A percentile compares a stretch with the other conserved stretches of the same genome.
These are phyloP conservation scores for Tenthredo notha DNA, from an alignment of 2,888 invertebrate genomes.

Conservation along the genomic window DNA sequence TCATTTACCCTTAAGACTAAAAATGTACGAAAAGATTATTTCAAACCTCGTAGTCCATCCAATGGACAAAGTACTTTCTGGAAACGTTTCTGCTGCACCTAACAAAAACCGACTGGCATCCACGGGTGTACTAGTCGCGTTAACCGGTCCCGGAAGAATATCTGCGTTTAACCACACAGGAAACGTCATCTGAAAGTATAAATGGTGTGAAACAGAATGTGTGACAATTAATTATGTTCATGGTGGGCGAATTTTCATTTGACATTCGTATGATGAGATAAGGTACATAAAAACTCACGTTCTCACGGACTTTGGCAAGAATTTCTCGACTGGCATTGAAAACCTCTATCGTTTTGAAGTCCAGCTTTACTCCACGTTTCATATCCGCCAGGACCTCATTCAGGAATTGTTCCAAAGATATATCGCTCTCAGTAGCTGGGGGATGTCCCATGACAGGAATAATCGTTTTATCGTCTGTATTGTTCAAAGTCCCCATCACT, in stretches of 20 bases:
- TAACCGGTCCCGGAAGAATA: slow-evolving; percentile 88
- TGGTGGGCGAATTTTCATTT: neutral
- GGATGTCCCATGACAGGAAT: slow-evolving; percentile 94
- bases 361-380: slow-evolving; percentile 91
- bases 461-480: slow-evolving; percentile 78
- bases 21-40: slow-evolving; percentile 23
- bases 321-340: slow-evolving; percentile 82
- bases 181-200: slow-evolving; percentile 81
- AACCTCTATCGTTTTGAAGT: slow-evolving; percentile 91
- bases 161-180: slow-evolving; percentile 95
- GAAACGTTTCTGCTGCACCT: slow-evolving; percentile 81
- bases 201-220: neutral
- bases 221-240: neutral
- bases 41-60: slow-evolving; percentile 90
- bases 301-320: slow-evolving; percentile 74
- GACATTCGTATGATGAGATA: neutral
- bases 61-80: slow-evolving; percentile 86
- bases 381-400: slow-evolving; percentile 80
- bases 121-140: slow-evolving; percentile 82
- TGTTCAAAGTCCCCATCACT: slow-evolving; percentile 82
- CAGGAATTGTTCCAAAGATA: slow-evolving; percentile 88
- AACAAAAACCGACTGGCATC: slow-evolving; percentile 84
- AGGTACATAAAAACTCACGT: slow-evolving; percentile 71
- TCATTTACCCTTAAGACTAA: neutral
- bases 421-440: slow-evolving; percentile 85